Conservation (phyloP, 2,113 vertebrate species). For the Hemichromis elongatus region DNA sequence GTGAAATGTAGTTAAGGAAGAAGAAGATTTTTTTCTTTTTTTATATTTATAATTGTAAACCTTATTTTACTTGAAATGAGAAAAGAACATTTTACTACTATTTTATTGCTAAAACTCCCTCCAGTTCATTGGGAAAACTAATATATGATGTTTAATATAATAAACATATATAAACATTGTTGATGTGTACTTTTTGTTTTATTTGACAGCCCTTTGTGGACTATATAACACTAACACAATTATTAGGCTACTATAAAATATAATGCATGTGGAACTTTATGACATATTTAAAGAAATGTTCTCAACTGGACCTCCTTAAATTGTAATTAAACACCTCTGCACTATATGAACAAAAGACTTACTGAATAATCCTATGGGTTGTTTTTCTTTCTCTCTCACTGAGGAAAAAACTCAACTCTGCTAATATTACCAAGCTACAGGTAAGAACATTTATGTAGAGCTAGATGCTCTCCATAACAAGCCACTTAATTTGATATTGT, state of each 20-base stretch:
- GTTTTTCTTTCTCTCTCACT: background rate
- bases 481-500: background rate
- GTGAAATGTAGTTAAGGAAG: background rate
- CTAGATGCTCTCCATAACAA: background rate
- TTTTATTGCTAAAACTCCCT: background rate
- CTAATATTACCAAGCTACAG: background rate
- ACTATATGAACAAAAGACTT: background rate
- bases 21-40: background rate
- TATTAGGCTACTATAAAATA: too few relatives aligned
- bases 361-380: background rate
- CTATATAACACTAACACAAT: too few relatives aligned
- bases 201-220: too few relatives aligned
- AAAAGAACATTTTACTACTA: background rate
- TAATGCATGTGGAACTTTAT: too few relatives aligned
- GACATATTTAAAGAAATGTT: background rate
- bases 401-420: background rate
- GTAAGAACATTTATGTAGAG: too few relatives aligned
- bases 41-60: background rate
- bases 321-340: background rate
- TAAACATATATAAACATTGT: background rate
- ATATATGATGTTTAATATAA: background rate
- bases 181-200: background rate
- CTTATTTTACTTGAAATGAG: background rate
- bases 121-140: background rate
- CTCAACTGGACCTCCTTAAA: background rate